These are phyloP conservation scores for Sinosuthora webbiana DNA, from an alignment of 2,113 vertebrate species.

Conservation along the genomic window DNA sequence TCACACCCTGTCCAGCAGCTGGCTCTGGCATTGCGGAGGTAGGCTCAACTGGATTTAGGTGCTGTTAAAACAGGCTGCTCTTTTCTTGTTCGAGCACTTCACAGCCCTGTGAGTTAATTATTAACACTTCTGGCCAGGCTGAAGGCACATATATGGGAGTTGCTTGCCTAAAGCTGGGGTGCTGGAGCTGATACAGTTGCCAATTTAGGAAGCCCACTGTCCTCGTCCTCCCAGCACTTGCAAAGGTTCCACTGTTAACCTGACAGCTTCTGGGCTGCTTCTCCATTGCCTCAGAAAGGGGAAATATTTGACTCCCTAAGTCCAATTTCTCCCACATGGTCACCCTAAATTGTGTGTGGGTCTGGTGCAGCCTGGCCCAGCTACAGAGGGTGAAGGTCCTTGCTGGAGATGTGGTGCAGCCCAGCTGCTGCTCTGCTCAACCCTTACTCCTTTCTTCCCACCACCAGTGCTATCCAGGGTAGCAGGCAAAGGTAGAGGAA, in stretches of 20 bases:
- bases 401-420: not conserved
- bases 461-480: not conserved
- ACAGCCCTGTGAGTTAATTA: not conserved
- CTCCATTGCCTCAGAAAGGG: not conserved
- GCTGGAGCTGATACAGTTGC: not conserved
- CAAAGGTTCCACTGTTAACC: not conserved
- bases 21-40: fast-evolving
- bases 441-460: not conserved
- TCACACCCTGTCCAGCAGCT: not conserved
- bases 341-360: fast-evolving
- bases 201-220: fast-evolving
- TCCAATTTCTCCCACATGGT: fast-evolving
- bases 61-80: not conserved
- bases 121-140: not conserved
- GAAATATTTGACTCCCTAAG: not conserved
- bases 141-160: not conserved
- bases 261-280: not conserved
- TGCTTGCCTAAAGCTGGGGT: not conserved
- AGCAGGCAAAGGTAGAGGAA: not conserved
- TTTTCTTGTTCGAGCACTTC: not conserved
- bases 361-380: not conserved
- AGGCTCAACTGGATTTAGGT: not conserved
- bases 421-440: not conserved
- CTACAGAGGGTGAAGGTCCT: not conserved
- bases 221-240: not conserved